Base-by-base conservation (phyloP, 2,113 vertebrate species). In the Trachemys scripta region DNA sequence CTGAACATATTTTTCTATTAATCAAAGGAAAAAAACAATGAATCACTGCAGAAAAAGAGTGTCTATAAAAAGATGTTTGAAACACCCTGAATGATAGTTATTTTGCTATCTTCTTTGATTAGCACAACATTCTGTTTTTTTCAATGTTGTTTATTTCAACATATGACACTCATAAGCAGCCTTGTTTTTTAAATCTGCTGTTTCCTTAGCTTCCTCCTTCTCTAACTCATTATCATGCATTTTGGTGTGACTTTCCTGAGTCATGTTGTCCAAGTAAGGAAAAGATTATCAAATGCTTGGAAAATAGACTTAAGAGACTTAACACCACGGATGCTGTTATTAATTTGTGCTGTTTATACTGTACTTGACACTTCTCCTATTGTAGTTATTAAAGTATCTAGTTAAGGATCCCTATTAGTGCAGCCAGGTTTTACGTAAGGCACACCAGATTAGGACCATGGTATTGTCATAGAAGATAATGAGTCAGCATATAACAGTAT, bases 1-100 rank as follows among this genome's bases (percentile, higher is more conserved):
- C 92, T 94, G 83, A 38, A 88, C n/a, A n/a, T 82, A 56, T 53
- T 93, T 93, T 95, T 88, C 80, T 86, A 75, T 89, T 93, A 89
- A 82, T 19, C 56, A 80, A 0, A 80, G 89, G 75, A 91, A 14
- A 88, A 91, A 62, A 62, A 89, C 82, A 82, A 88, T 78, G 75
- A 93, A 91, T 79, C 65, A 11, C 10, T 90, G 53, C 8, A 31
- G 42, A 78, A 78, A 76, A 94, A 88, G 35, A 57, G 51, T 85
- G 65, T 27, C 62, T 84, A 45, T 56, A 92, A 88, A 62, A 80
- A 92, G 89, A 31, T 79, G n/a, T 80, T 85, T 88, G 38, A 90
- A 96, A 82, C 17, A 19, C 19, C 86, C 76, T 72, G 50, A 92
- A 93, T 19, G 85, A 42, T 82, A 90, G 87, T 95, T 89, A 80